Conservation (phyloP, 2,797 vertebrate genomes). For the Ispidina picta region DNA sequence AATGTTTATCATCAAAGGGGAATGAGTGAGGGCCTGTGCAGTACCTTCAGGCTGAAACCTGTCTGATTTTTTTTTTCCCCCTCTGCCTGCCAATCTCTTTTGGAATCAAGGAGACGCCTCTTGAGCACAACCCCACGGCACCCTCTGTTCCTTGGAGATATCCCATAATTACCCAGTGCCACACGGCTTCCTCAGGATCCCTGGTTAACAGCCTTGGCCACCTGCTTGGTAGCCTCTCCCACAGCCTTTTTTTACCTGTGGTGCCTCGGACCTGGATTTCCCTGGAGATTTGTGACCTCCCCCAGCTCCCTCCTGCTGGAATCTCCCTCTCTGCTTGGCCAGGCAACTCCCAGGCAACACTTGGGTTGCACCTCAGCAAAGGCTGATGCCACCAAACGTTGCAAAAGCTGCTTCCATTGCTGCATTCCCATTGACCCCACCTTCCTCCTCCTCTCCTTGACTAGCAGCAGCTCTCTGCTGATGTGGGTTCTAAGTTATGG, state of each 20-base stretch:
- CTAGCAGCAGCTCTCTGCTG: neutral
- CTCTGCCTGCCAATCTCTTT: slow-evolving; percentile 63
- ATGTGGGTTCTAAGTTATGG: neutral
- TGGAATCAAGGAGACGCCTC: slow-evolving; percentile 71
- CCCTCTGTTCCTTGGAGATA: slow-evolving; percentile 36
- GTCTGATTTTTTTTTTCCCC: slow-evolving; percentile 68
- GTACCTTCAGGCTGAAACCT: slow-evolving; percentile 71
- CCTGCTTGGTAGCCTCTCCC: neutral
- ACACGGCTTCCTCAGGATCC: neutral
- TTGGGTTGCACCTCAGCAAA: neutral
- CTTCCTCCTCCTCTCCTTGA: neutral
- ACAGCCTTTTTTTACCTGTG: neutral
- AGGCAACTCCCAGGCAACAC: neutral
- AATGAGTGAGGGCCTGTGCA: slow-evolving; percentile 68
- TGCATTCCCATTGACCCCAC: neutral
- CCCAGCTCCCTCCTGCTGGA: neutral
- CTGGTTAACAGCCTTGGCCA: neutral
- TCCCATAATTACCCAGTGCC: neutral
- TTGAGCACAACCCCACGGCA: slow-evolving; percentile 58
- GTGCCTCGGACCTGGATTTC: neutral
- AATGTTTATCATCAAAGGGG: slow-evolving; percentile 68
- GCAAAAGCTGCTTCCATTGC: neutral
- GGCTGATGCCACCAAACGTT: neutral
- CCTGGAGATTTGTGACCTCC: neutral
- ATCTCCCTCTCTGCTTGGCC: slow-evolving; percentile 4